Base-by-base conservation (phyloP, 2,888 invertebrate genomes). In the Temnothorax ravouxi region DNA sequence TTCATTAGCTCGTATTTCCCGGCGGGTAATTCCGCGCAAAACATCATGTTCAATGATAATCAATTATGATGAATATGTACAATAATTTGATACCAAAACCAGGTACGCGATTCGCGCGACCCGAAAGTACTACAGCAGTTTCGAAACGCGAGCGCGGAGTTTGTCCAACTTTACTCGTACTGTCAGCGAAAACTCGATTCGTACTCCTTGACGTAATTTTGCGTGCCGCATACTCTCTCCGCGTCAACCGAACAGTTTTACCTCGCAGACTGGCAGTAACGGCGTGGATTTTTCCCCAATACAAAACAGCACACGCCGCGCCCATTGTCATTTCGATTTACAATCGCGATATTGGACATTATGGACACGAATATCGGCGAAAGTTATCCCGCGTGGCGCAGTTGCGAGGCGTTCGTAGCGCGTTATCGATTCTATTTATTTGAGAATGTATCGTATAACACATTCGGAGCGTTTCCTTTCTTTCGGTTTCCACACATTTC, bases 131-230 rank as follows among this genome's bases (percentile, higher is more conserved):
- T 61, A 13, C 50, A 11, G 41, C 41, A 59, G 72, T 74, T 59
- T 29, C 56, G 44, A 76, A 34, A 41, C 38, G 54, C 25, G 52
- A 71, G 67, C 66, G 44, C 66, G 44, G 21, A 76, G 75, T 71
- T 59, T 44, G 59, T 29, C 41, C 67, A 84, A 80, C 76, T 83
- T 83, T n/a, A 59, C 66, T 47, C 11, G 38, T 44, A 50, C 59
- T 50, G 83, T 50, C 79, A 44, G 62, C 59, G 74, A 75, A 84
- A 85, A 80, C 84, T 85, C 84, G 54, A 75, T 85, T 84, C 74
- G 79, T 69, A 75, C 84, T 54, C 18, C 74, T 84, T 66, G 84
- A 62, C 66, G 64, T 38, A 66, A 76, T 76, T 66, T 64, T 47
- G 66, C 44, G 64, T 21, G 54, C 47, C 13, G 62, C 56, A 15